Percentiles rank a stretch among this genome's conserved stretches.
These are phyloP conservation scores for Plutomurus gul DNA, from an alignment of 1,140 invertebrate species.

Conservation along the genomic window DNA sequence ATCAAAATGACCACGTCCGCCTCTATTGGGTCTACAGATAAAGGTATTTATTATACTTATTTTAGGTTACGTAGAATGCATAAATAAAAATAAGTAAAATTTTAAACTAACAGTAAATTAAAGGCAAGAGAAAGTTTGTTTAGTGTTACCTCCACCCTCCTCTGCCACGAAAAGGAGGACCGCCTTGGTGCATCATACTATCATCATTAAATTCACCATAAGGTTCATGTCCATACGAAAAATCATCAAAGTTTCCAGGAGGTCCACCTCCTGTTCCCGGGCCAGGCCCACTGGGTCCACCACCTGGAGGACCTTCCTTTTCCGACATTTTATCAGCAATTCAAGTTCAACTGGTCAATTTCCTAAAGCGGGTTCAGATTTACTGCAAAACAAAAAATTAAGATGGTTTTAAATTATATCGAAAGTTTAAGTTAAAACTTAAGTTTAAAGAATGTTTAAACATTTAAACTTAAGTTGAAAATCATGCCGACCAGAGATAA, in stretches of 20 bases:
- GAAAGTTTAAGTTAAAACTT: no score
- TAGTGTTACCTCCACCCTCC: conserved; percentile 28
- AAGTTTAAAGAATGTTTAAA: no score
- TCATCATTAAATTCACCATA: conserved; percentile 36
- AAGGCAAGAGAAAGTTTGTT: not conserved
- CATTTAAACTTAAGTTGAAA: no score
- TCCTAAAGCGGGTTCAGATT: not conserved
- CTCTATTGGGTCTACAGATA: conserved; percentile 1
- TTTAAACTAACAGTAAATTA: not conserved
- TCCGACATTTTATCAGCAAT: not conserved
- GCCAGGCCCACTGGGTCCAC: not conserved
- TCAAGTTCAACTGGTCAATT: not conserved
- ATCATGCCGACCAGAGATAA: no score
- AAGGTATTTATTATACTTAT: not conserved
- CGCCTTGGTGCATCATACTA: not conserved
- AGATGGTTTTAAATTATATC: no score
- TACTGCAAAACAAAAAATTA: no score
- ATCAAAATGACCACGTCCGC: conserved; percentile 40
- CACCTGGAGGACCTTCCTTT: not conserved
- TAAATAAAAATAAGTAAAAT: not conserved
- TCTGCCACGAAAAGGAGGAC: conserved; percentile 19
- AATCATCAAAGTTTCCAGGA: conserved; percentile 1
- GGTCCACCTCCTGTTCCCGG: not conserved
- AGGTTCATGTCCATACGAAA: not conserved
- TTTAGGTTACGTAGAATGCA: not conserved